A percentile compares a stretch with the other conserved stretches of the same genome.
Evolutionary conservation across 2,113 vertebrate species (phyloP).

Genomic region (Daboia siamensis): DNA sequence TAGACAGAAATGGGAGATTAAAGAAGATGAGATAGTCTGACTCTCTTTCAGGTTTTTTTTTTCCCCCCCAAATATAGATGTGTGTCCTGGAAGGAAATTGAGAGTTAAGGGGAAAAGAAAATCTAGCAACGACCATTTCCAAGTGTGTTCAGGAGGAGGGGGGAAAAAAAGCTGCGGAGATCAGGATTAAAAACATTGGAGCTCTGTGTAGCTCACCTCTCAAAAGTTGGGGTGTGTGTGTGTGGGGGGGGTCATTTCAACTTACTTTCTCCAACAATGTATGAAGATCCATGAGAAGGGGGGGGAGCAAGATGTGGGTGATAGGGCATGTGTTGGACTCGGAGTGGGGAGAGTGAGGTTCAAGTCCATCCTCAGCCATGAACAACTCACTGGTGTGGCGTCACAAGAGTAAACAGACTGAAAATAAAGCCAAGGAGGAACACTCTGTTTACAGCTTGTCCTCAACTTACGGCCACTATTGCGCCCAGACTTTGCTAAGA

Average conservation of each 20-base stretch:
- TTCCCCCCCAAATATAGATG: neutral
- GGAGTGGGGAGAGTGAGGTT: neutral
- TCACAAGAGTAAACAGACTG: too few relatives aligned
- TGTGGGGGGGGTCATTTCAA: neutral
- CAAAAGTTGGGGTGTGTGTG: neutral
- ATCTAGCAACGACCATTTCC: constrained; percentile 18
- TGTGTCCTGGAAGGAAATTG: neutral
- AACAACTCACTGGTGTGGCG: too few relatives aligned
- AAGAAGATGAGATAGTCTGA: neutral
- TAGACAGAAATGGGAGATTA: constrained; percentile 41
- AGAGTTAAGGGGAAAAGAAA: neutral
- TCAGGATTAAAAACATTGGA: neutral
- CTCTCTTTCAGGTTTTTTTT: neutral
- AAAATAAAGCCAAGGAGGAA: too few relatives aligned
- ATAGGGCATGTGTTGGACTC: neutral
- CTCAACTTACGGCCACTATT: too few relatives aligned
- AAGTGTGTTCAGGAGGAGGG: neutral
- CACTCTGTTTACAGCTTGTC: too few relatives aligned
- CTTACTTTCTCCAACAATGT: neutral
- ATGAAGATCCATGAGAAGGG: neutral
- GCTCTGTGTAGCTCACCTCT: neutral
- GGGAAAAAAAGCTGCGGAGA: neutral
- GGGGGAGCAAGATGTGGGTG: neutral
- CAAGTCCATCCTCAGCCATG: too few relatives aligned
- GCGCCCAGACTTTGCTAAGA: too few relatives aligned